Percentiles rank a stretch among this genome's conserved stretches.
Conservation (phyloP, 2,888 invertebrate species). For the Ellobium chinense region DNA sequence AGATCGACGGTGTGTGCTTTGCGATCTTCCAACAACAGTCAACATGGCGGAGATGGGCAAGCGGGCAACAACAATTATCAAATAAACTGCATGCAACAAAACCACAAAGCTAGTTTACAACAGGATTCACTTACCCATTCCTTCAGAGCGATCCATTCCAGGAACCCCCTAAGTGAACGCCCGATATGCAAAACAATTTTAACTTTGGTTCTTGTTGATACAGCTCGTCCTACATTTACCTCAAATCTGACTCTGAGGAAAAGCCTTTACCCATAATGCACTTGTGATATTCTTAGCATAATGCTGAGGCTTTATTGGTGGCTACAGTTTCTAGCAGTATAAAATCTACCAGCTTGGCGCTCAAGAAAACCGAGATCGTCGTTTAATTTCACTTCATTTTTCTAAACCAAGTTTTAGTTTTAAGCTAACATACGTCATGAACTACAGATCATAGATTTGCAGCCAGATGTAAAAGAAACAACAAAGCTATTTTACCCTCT, state of each 20-base stretch:
- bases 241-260: not conserved
- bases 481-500: not conserved
- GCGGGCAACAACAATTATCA: too few relatives aligned
- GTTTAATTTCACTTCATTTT: not conserved
- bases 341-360: too few relatives aligned
- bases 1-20: too few relatives aligned
- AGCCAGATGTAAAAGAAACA: too few relatives aligned
- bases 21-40: too few relatives aligned
- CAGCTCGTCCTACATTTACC: not conserved
- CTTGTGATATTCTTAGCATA: not conserved
- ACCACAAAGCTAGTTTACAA: too few relatives aligned
- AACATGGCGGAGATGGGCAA: too few relatives aligned
- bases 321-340: not conserved
- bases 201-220: not conserved
- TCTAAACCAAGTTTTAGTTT: not conserved
- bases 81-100: not conserved
- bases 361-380: too few relatives aligned
- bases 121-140: slow-evolving; percentile 2
- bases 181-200: not conserved
- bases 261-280: slow-evolving; percentile 6
- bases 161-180: not conserved
- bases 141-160: not conserved
- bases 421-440: too few relatives aligned
- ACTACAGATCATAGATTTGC: too few relatives aligned
- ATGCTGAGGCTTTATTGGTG: not conserved